Conservation (phyloP, 1,140 invertebrate genomes). For the Papilio xuthus region DNA sequence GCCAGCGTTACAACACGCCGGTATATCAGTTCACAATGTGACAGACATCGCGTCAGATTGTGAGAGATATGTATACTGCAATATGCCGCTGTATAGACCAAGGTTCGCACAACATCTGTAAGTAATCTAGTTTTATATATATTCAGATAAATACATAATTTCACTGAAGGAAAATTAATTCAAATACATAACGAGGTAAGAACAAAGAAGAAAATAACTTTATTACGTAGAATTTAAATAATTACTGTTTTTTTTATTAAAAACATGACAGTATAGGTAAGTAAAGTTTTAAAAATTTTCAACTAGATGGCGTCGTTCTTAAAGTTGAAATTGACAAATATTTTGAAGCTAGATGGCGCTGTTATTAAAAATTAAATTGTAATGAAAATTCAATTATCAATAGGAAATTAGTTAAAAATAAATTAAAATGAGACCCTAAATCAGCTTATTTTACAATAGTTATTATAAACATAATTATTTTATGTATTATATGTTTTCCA, state of each 20-base stretch:
- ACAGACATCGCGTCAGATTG: constrained; percentile 51
- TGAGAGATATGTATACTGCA: constrained; percentile 52
- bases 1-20: constrained; percentile 39
- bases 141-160: background rate
- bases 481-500: too few species aligned
- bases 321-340: too few species aligned
- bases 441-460: too few species aligned
- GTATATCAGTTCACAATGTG: background rate
- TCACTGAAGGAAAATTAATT: too few species aligned
- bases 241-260: too few species aligned
- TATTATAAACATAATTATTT: too few species aligned
- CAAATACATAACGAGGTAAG: too few species aligned
- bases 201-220: too few species aligned
- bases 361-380: background rate
- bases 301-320: background rate
- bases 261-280: too few species aligned
- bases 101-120: constrained; percentile 54
- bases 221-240: too few species aligned
- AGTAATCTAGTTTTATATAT: constrained; percentile 45
- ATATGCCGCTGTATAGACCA: constrained; percentile 61
- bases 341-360: background rate
- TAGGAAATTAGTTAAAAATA: too few species aligned
- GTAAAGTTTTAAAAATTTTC: background rate
- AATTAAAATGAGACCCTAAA: too few species aligned
- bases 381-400: background rate